phyloP scores from a whole-genome alignment of 2,113 vertebrate species.

The Struthio camelus region DNA sequence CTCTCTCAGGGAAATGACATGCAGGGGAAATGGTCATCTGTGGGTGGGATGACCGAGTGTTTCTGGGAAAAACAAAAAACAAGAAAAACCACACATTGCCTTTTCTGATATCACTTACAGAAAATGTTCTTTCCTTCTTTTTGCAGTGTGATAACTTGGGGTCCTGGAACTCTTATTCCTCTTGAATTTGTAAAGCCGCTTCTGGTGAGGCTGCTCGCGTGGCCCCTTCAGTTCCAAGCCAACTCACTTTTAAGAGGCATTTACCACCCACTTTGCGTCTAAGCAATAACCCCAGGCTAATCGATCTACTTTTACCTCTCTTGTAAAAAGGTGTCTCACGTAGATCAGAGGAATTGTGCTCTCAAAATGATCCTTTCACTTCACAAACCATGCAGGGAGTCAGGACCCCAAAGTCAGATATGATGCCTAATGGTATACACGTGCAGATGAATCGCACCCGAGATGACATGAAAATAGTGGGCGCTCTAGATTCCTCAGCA shows the following conservation, averaged over 20 bases:
- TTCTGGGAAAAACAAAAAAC: not conserved
- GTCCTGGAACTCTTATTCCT: not conserved
- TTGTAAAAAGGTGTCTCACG: not conserved
- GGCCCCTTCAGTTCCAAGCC: not conserved
- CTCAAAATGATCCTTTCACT: not conserved
- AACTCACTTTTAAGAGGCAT: accelerated
- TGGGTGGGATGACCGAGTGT: not conserved
- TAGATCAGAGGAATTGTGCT: not conserved
- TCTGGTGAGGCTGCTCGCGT: not conserved
- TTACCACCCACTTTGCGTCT: not conserved
- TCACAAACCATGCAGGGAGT: not conserved
- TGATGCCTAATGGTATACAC: not conserved
- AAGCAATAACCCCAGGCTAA: not conserved
- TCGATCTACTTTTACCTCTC: not conserved
- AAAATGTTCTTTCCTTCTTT: not conserved
- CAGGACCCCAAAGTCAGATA: not conserved
- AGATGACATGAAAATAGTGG: not conserved
- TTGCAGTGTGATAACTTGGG: not conserved
- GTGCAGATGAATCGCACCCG: accelerated
- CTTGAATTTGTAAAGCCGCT: not conserved
- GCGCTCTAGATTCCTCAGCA: not conserved
- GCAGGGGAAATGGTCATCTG: not conserved
- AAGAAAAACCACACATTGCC: not conserved
- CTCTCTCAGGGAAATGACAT: not conserved
- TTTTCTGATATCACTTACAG: not conserved